Evolutionary conservation across 2,113 vertebrate genomes (phyloP).

Genomic region (Crotalus horridus): DNA sequence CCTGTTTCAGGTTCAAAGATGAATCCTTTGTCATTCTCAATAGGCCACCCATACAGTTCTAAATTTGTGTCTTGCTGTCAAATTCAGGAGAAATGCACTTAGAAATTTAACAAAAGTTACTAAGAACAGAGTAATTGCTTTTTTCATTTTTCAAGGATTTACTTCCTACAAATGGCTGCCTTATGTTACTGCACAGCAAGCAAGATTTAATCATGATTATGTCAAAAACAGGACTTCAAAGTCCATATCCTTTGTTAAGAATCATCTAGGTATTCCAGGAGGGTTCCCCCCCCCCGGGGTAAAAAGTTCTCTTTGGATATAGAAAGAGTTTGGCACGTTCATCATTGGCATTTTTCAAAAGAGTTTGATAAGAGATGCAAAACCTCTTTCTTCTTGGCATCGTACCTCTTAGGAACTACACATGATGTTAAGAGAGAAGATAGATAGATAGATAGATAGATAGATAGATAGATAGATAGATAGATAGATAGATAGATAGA

Average conservation of each 20-base stretch:
- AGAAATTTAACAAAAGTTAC: not conserved
- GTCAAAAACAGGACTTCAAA: constrained; percentile 1
- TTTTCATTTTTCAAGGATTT: not conserved
- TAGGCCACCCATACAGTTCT: not conserved
- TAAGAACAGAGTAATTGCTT: not conserved
- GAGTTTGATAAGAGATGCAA: not conserved
- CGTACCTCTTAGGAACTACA: constrained; percentile 13
- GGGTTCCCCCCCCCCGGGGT: not conserved
- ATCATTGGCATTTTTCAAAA: not conserved
- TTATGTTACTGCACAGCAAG: not conserved
- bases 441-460: no score
- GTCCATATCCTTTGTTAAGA: not conserved
- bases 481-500: no score
- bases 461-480: no score
- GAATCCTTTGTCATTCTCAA: not conserved
- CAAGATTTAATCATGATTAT: not conserved
- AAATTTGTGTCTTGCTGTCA: not conserved
- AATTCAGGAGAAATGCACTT: not conserved
- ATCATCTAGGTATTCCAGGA: not conserved
- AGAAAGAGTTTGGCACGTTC: constrained; percentile 35
- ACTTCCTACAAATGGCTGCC: not conserved
- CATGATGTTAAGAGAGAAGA: constrained; percentile 27
- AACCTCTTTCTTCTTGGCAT: not conserved
- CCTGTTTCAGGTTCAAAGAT: not conserved
- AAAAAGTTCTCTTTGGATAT: not conserved